Evolutionary conservation across 2,797 vertebrate genomes (phyloP).

Genomic region (Rhodeus uyekii): DNA sequence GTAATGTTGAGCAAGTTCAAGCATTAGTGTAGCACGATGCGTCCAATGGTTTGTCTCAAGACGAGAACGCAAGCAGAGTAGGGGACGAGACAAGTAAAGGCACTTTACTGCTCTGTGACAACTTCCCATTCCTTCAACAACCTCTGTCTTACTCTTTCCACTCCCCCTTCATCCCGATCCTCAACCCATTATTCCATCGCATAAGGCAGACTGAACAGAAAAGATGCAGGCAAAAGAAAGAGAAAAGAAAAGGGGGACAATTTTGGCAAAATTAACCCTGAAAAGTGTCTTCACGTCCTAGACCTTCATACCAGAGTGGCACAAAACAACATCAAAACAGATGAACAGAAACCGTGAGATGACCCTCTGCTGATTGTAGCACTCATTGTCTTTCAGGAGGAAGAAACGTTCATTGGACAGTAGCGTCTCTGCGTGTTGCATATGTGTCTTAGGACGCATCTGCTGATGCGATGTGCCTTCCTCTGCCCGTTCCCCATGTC

Average conservation of each 20-base stretch:
- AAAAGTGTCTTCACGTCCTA: slow-evolving; percentile 40
- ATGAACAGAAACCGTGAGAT: slow-evolving; percentile 10
- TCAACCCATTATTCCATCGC: neutral
- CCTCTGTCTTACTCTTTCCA: neutral
- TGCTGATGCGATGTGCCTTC: neutral
- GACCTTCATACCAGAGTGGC: neutral
- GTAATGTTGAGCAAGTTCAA: slow-evolving; percentile 9
- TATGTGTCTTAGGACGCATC: slow-evolving; percentile 6
- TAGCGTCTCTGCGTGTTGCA: slow-evolving; percentile 16
- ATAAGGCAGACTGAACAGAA: slow-evolving; percentile 77
- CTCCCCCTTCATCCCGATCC: slow-evolving; percentile 11
- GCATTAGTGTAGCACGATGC: slow-evolving; percentile 4
- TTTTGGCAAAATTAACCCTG: slow-evolving; percentile 64
- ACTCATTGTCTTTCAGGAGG: slow-evolving; percentile 16
- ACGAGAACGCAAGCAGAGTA: neutral
- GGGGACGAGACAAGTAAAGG: slow-evolving; percentile 71
- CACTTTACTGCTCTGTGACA: slow-evolving; percentile 66
- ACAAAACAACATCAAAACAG: slow-evolving; percentile 13
- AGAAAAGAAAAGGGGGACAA: slow-evolving; percentile 56
- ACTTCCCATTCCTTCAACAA: neutral
- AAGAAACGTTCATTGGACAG: neutral
- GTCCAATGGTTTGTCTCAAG: slow-evolving; percentile 3
- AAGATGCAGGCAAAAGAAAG: slow-evolving; percentile 63
- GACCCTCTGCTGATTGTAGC: neutral
- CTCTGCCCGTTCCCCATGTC: neutral